phyloP scores from a whole-genome alignment of 2,888 invertebrate genomes.

The Ichneumoninae sp. region DNA sequence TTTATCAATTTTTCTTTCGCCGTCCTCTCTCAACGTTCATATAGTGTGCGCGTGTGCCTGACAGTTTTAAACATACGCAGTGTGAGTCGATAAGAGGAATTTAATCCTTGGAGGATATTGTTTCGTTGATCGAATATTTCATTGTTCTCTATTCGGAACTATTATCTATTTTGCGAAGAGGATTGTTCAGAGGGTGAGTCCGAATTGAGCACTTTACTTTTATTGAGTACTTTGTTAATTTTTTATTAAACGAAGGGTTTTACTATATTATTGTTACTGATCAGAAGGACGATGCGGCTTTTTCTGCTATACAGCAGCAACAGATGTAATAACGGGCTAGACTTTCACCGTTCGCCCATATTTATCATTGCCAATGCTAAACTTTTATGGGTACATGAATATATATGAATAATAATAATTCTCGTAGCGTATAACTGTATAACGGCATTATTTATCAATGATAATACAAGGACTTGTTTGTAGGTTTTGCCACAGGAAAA shows the following conservation, averaged over 20 bases:
- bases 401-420: conserved; percentile 12
- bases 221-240: neutral
- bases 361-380: conserved; percentile 29
- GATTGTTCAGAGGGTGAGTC: conserved; percentile 9
- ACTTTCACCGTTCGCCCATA: conserved; percentile 48
- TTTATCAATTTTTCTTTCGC: conserved; percentile 31
- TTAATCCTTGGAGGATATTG: conserved; percentile 42
- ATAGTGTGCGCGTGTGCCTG: conserved; percentile 20
- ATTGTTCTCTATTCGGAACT: conserved; percentile 3
- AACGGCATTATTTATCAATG: conserved; percentile 1
- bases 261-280: neutral
- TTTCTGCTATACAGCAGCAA: conserved; percentile 1
- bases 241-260: neutral
- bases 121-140: conserved; percentile 18
- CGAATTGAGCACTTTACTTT: neutral
- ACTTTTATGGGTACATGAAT: neutral
- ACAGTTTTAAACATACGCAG: conserved; percentile 14
- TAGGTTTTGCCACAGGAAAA: neutral
- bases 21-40: conserved; percentile 1
- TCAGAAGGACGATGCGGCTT: neutral
- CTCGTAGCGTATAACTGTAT: conserved; percentile 1
- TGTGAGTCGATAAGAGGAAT: conserved; percentile 44
- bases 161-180: neutral
- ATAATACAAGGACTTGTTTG: conserved; percentile 22
- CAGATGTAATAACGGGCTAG: conserved; percentile 20